phyloP scores from a whole-genome alignment of 1,140 invertebrate species.

The Pseudomyrmex flavicornis region DNA sequence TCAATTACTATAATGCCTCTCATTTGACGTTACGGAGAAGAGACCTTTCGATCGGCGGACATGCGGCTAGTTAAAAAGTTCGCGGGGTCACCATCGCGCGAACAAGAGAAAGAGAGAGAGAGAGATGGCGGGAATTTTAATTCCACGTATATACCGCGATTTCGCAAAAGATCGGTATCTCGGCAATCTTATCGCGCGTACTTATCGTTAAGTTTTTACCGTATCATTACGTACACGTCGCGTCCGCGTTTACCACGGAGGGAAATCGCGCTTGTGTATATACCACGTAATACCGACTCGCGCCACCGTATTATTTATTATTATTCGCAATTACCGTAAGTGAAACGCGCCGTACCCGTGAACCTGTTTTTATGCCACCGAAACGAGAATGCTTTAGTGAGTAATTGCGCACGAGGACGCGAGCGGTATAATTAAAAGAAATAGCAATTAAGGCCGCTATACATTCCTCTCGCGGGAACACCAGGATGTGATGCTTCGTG shows the following conservation, averaged over 20 bases:
- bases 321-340: conserved; percentile 63
- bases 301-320: conserved; percentile 68
- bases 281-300: conserved; percentile 30
- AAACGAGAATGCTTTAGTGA: conserved; percentile 56
- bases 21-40: conserved; percentile 18
- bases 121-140: conserved; percentile 16
- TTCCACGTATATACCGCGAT: conserved; percentile 19
- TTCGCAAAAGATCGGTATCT: conserved; percentile 52
- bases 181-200: conserved; percentile 36
- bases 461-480: background rate
- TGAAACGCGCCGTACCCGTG: conserved; percentile 39
- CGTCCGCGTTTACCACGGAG: background rate
- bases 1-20: conserved; percentile 27
- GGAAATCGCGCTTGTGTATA: conserved; percentile 22
- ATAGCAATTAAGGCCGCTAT: conserved; percentile 63
- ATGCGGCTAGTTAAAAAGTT: conserved; percentile 6
- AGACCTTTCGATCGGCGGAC: conserved; percentile 36
- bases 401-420: conserved; percentile 36
- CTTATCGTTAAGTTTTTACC: conserved; percentile 64
- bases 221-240: conserved; percentile 38
- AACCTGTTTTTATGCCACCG: conserved; percentile 64
- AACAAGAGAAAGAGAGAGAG: background rate
- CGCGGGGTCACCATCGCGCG: conserved; percentile 31
- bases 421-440: conserved; percentile 58
- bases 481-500: background rate